phyloP scores from a whole-genome alignment of 2,113 vertebrate species.

The Nipponia nippon region DNA sequence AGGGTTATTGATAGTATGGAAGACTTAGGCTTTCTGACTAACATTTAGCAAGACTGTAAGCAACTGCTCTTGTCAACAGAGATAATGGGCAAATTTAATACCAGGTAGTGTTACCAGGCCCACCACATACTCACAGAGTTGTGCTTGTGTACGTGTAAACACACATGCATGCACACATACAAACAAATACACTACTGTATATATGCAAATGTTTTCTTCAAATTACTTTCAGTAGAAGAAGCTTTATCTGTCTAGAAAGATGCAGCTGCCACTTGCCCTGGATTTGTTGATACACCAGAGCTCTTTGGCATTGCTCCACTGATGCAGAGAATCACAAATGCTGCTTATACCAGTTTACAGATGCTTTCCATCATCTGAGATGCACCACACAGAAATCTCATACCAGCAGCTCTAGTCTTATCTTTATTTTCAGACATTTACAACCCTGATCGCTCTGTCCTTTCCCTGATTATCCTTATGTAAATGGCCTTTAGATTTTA shows the following conservation, averaged over 20 bases:
- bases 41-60: not conserved
- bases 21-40: not conserved
- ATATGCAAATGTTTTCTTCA: not conserved
- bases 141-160: not conserved
- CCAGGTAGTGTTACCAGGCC: not conserved
- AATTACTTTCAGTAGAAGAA: not conserved
- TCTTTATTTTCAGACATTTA: constrained; percentile 25
- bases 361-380: constrained; percentile 26
- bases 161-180: not conserved
- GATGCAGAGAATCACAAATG: constrained; percentile 18
- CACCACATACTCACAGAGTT: not conserved
- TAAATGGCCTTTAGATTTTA: constrained; percentile 1
- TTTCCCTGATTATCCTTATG: not conserved
- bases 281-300: constrained; percentile 16
- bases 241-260: constrained; percentile 16
- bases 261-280: constrained; percentile 22
- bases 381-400: not conserved
- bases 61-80: not conserved
- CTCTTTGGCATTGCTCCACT: constrained; percentile 22
- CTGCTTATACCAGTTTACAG: not conserved
- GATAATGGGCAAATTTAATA: not conserved
- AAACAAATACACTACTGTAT: not conserved
- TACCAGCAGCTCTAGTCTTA: not conserved
- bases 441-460: not conserved
- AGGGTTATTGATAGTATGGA: not conserved